These are phyloP conservation scores for Stegophylla sp. DNA, from an alignment of 2,888 invertebrate genomes.

Conservation along the genomic window DNA sequence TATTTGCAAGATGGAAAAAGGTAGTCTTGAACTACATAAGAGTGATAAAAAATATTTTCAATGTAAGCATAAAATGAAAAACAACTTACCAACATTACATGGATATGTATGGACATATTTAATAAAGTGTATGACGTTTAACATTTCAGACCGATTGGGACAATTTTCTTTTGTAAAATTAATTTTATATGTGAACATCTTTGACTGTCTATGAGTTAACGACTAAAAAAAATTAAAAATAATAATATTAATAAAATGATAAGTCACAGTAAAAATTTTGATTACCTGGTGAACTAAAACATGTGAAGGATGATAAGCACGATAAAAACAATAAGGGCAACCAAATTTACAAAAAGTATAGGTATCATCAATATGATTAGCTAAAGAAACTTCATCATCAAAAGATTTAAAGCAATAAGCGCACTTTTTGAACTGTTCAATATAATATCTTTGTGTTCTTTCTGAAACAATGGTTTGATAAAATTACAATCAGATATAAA, in stretches of 20 bases:
- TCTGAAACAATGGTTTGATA: conserved; percentile 24
- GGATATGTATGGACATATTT: conserved; percentile 19
- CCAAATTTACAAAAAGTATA: conserved; percentile 37
- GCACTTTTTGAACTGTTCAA: conserved; percentile 44
- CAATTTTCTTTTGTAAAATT: background rate
- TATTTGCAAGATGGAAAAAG: too few relatives aligned
- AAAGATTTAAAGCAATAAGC: conserved; percentile 37
- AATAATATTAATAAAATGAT: background rate
- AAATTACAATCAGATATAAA: too few relatives aligned
- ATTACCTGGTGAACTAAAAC: conserved; percentile 46
- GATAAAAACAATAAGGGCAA: conserved; percentile 54
- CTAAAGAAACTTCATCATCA: conserved; percentile 34
- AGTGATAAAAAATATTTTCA: too few relatives aligned
- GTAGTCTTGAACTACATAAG: too few relatives aligned
- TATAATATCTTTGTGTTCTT: conserved; percentile 1
- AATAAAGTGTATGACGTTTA: conserved; percentile 14
- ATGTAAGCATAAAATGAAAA: background rate
- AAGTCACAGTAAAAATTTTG: background rate
- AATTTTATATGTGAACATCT: conserved; percentile 11
- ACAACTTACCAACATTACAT: conserved; percentile 41
- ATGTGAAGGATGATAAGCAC: conserved; percentile 43
- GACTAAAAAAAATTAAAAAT: conserved; percentile 29
- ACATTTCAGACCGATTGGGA: conserved; percentile 6
- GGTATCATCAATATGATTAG: conserved; percentile 29
- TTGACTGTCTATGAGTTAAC: background rate